Percentiles rank a stretch among this genome's conserved stretches.
Evolutionary conservation across 2,888 invertebrate species (phyloP).

Genomic region (Lasioglossum marginatum): DNA sequence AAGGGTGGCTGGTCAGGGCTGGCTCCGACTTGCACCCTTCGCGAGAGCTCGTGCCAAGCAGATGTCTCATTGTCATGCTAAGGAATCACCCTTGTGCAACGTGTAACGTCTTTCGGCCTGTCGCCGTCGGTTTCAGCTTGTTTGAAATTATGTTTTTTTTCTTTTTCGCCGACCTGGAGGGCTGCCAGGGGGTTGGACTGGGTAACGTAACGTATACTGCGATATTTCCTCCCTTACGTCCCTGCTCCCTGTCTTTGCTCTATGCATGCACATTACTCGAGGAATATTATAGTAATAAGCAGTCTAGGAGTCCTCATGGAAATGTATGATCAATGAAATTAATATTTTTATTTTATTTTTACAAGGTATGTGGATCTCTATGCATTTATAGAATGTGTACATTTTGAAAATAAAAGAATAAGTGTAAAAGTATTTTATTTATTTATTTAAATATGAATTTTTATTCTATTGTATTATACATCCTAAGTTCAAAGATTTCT

Average conservation of each 20-base stretch:
- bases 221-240: slow-evolving; percentile 13
- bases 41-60: slow-evolving; percentile 81
- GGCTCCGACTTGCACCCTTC: slow-evolving; percentile 68
- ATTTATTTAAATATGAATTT: no score
- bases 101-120: slow-evolving; percentile 77
- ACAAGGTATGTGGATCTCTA: neutral
- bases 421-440: no score
- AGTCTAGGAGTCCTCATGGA: neutral
- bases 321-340: neutral
- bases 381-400: neutral
- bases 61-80: slow-evolving; percentile 83
- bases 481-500: no score
- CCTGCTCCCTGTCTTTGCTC: neutral
- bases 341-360: neutral
- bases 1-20: slow-evolving; percentile 71
- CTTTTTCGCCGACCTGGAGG: slow-evolving; percentile 12
- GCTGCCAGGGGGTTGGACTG: slow-evolving; percentile 29
- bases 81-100: slow-evolving; percentile 74
- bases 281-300: neutral
- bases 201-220: slow-evolving; percentile 69
- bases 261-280: neutral
- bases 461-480: no score
- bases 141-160: slow-evolving; percentile 69
- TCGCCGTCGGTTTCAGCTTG: slow-evolving; percentile 69
- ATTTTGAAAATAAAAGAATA: neutral